Evolutionary conservation across 2,888 invertebrate species (phyloP), one percentile per base, ranked within the genome.

Genomic region (Ophion ventricosus): DNA sequence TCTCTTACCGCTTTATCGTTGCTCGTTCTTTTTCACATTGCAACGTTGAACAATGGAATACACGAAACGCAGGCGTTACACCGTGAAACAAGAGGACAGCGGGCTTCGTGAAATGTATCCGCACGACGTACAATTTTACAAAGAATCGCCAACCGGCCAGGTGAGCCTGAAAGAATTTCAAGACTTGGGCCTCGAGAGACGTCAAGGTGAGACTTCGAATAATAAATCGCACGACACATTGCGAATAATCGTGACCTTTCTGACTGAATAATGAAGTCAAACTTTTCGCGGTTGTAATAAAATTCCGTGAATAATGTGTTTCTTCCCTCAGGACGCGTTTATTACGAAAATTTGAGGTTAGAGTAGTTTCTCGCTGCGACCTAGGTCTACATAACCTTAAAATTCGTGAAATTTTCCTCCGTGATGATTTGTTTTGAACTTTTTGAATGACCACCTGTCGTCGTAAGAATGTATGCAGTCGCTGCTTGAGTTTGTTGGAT

Each of bases 161-260:
- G 95, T 98, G 84, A 95, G 95, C 78, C 94, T 99, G 26, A 95
- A 96, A 85, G 98, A 98, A 93, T 98, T 99, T 93, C 98, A 98
- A 94, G 96, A 97, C 67, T 94, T 97, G 87, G 98, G 98, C 1
- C 92, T 98, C 69, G 98, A 98, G 92, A 95, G 98, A 88, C 93
- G 98, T 23, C 96, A 96, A 93, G 94, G 95, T 95, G 88, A 87
- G 84, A 40, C 29, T 64, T 11, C 17, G 8, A 20, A 29, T 25
- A 49, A 63, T 23, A 0, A 59, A 11, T 40, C 14, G 25, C 25
- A 26, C 14, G 20, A 54, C 23, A 23, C 11, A 64, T 35, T 26
- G 43, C n/a, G 10, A 4, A 29, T 1, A 29, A 17, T 70, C 20
- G 1, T 1, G 4, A 17, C 26, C 14, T 57, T 67, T 64, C 7